Base-by-base conservation (phyloP, 2,797 vertebrate species). In the Sternotherus odoratus region DNA sequence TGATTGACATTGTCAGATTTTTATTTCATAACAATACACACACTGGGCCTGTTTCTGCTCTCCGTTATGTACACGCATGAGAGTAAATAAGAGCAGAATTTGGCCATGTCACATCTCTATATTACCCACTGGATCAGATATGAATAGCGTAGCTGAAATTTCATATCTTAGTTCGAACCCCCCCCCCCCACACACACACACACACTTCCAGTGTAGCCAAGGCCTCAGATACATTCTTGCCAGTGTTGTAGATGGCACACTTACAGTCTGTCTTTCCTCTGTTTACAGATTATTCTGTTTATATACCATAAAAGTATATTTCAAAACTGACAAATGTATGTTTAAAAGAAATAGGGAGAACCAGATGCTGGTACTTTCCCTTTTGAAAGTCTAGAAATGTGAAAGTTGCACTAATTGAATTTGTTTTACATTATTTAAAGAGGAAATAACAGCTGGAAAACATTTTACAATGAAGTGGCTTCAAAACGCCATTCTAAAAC, bases 371-470 rank as follows among this genome's bases (percentile, higher is more conserved):
- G 63, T 72, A 16, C 92, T 89, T 92, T 91, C 49, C 80, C 66
- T 91, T 85, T 84, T 77, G 87, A 46, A 86, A 95, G 75, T 77
- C 91, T 95, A 89, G 81, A 86, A 82, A 83, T 88, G 72, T 87
- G 79, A 84, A 95, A 83, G 85, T 89, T 95, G 77, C 83, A 89
- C 92, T 90, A 86, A 90, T 90, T 86, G 92, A 97, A 95, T 97
- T 95, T 93, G 88, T 87, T 89, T 95, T 90, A 77, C 84, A 88
- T 93, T 86, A 84, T 91, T 91, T 60, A 9, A 87, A 92, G 92
- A 92, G 93, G 85, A 96, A 92, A 90, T 69, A 85, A 93, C 96
- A 97, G 92, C 94, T 97, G 95, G 95, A 92, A 96, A 89, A 51
- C 56, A 92, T 97, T 95, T 95, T 69, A 75, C n/a, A 94, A 82